phyloP scores from a whole-genome alignment of 1,140 invertebrate genomes.

The Penaeus chinensis region DNA sequence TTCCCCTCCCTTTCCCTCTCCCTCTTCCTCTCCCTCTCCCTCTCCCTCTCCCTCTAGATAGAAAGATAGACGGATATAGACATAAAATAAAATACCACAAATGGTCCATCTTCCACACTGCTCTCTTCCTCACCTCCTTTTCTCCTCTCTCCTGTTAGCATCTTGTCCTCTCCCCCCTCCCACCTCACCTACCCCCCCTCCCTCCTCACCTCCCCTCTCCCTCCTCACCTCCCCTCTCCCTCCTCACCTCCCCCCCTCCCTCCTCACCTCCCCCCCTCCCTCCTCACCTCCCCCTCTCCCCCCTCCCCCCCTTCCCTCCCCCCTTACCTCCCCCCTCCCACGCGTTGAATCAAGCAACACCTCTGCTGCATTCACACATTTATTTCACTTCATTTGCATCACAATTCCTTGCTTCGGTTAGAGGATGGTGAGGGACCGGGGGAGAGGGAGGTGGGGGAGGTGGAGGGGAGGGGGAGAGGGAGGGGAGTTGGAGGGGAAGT shows the following conservation, averaged over 20 bases:
- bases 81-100: background rate
- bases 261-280: too few species aligned
- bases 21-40: conserved; percentile 6
- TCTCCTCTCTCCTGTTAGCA: background rate
- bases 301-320: background rate
- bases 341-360: too few species aligned
- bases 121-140: background rate
- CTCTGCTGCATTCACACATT: too few species aligned
- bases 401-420: too few species aligned
- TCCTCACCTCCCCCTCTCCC: background rate
- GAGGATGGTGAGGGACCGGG: too few species aligned
- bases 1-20: background rate
- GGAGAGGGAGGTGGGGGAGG: too few species aligned
- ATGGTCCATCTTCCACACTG: background rate
- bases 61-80: background rate
- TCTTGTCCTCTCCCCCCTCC: background rate
- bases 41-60: background rate
- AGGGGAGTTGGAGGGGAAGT: too few species aligned
- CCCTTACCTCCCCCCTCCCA: background rate
- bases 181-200: background rate
- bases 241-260: background rate
- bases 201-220: too few species aligned
- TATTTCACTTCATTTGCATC: too few species aligned
- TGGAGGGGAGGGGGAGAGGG: too few species aligned
- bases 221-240: background rate